phyloP scores from a whole-genome alignment of 2,113 vertebrate genomes.

The Micronycteris hirsuta region DNA sequence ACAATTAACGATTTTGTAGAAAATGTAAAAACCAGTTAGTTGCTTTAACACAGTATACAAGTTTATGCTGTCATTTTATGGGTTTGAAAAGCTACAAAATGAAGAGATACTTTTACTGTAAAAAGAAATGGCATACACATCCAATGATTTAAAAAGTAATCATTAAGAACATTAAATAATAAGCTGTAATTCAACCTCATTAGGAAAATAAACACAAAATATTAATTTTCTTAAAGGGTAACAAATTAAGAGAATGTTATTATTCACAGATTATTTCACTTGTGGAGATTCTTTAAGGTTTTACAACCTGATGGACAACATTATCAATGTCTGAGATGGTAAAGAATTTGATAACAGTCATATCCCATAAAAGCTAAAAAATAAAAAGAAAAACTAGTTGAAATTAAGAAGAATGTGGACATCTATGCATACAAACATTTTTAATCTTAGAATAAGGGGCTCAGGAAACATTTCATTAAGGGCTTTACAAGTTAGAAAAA shows the following conservation, averaged over 20 bases:
- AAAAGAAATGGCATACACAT: neutral
- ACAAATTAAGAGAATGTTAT: neutral
- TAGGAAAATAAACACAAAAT: slow-evolving; percentile 3
- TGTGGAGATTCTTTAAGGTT: neutral
- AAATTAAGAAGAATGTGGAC: neutral
- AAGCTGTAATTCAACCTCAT: neutral
- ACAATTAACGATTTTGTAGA: neutral
- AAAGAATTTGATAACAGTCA: neutral
- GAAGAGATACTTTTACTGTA: neutral
- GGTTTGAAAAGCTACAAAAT: neutral
- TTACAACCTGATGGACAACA: neutral
- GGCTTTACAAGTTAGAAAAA: neutral
- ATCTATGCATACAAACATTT: neutral
- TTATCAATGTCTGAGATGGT: neutral
- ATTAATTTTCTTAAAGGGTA: neutral
- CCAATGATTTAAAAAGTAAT: neutral
- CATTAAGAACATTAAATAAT: neutral
- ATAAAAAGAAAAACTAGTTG: neutral
- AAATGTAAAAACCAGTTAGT: neutral
- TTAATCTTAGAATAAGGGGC: neutral
- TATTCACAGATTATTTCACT: neutral
- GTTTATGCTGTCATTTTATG: neutral
- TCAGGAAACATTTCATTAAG: neutral
- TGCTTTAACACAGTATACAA: neutral
- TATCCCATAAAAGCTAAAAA: neutral